Conservation (phyloP, 1,140 invertebrate genomes). For the Brachystomella parvula region DNA sequence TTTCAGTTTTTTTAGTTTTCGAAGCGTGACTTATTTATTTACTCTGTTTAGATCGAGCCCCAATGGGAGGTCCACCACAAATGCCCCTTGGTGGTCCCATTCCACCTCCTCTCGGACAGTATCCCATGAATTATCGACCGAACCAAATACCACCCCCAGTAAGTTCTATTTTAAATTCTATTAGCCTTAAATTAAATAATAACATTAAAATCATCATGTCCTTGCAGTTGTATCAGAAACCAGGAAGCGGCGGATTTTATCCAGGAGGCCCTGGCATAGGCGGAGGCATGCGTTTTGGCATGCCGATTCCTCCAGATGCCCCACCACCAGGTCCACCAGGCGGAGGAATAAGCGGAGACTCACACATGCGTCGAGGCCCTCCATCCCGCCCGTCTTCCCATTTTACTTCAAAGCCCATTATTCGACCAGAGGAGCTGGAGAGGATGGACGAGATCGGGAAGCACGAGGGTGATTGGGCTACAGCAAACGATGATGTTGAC, state of each 20-base stretch:
- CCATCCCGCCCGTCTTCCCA: conserved; percentile 22
- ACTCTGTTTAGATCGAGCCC: conserved; percentile 24
- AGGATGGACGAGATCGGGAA: conserved; percentile 80
- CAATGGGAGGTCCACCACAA: conserved; percentile 36
- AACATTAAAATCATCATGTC: neutral
- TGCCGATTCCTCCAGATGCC: conserved; percentile 33
- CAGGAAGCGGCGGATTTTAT: conserved; percentile 24
- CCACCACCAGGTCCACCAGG: conserved; percentile 18
- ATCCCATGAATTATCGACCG: conserved; percentile 25
- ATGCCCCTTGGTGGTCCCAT: conserved; percentile 37
- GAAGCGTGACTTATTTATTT: conserved; percentile 3
- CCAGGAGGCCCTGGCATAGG: conserved; percentile 18
- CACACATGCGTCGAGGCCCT: neutral
- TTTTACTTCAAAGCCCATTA: conserved; percentile 56
- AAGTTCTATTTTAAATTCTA: conserved; percentile 17
- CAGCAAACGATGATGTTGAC: conserved; percentile 83
- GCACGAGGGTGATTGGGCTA: conserved; percentile 75
- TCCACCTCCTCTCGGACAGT: conserved; percentile 31
- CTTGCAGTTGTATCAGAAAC: conserved; percentile 32
- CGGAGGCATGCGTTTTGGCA: conserved; percentile 30
- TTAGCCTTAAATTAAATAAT: neutral
- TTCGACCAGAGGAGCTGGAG: conserved; percentile 83
- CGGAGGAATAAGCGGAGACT: conserved; percentile 11
- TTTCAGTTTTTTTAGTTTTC: too few relatives aligned
- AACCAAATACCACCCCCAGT: conserved; percentile 29